Evolutionary conservation across 2,888 invertebrate genomes (phyloP).

Genomic region (Cataglyphis rosenhaueri): DNA sequence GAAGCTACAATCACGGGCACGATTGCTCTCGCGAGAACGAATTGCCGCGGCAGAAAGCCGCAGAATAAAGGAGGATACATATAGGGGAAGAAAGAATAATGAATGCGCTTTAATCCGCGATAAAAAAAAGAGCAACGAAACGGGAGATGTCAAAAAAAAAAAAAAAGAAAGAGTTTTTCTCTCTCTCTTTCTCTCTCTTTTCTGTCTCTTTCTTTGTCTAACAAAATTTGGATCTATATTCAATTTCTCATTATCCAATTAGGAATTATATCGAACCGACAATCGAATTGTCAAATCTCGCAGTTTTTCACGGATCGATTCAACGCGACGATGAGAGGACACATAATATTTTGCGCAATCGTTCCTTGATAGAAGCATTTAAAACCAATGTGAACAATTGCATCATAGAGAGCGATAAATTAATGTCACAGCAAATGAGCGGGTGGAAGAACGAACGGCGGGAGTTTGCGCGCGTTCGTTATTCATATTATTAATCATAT

Average conservation of each 20-base stretch:
- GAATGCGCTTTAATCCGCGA: slow-evolving; percentile 36
- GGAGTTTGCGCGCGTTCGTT: not conserved
- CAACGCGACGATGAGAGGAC: not conserved
- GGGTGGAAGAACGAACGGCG: not conserved
- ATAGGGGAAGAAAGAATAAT: slow-evolving; percentile 26
- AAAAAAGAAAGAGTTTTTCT: not conserved
- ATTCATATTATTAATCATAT: slow-evolving; percentile 30
- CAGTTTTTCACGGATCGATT: slow-evolving; percentile 2
- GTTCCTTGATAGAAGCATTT: slow-evolving; percentile 17
- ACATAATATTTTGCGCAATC: not conserved
- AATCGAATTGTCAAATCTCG: not conserved
- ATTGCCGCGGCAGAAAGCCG: slow-evolving; percentile 24
- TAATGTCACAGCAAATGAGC: slow-evolving; percentile 29
- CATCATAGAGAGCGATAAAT: slow-evolving; percentile 40
- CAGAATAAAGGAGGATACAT: slow-evolving; percentile 33
- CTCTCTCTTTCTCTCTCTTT: not conserved
- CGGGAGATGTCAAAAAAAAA: not conserved
- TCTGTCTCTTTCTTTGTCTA: not conserved
- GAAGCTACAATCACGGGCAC: slow-evolving; percentile 39
- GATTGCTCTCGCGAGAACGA: slow-evolving; percentile 51
- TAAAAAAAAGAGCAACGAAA: not conserved
- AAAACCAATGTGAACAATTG: slow-evolving; percentile 19
- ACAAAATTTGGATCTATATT: slow-evolving; percentile 42
- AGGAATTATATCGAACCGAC: slow-evolving; percentile 3
- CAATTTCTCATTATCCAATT: slow-evolving; percentile 38